Base-by-base conservation (phyloP, 2,113 vertebrate species). In the Nansenia antarctica region DNA sequence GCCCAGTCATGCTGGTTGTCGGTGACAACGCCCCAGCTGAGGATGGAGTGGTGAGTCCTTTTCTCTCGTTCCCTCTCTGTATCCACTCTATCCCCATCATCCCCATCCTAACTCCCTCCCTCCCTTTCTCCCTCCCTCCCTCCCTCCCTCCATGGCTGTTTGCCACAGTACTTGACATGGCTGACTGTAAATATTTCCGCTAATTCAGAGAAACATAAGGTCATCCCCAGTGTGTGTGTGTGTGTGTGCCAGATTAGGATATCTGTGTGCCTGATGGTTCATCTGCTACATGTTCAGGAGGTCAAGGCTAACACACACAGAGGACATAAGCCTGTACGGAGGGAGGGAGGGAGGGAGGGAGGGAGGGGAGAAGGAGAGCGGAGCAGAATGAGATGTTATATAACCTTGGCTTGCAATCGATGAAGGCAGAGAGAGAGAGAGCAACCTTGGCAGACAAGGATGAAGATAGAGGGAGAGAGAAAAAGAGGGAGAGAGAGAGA, bases 1-100 rank as follows among this genome's bases (percentile, higher is more conserved):
- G 96, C 86, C 95, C 96, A 0, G 96, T 93, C 83, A 98, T 99
- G 97, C 87, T 99, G 87, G 98, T 99, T 26, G 98, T 99, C 0
- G 97, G 98, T 63, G 98, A 99, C 84, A 98, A 98, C 0, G 94
- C 95, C 0, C 96, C 97, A 0, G 96, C 96, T 0, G 98, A 98
- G 82, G 97, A 99, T 15, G 94, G 97, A 26, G 98, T 99, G 95
- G 98, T 99, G 83, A 96, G 98, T 86, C 47, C 22, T 22, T 55
- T 9, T 61, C 58, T 18, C 14, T 29, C 30, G 3, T 12, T 26
- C 5, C 11, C 11, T 34, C 31, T 27, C 31, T 9, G 37, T 47
- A 12, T 54, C 31, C 1, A n/a, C 35, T 18, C 12, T 58, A 3
- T 58, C 12, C n/a, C 9, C 11, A 29, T 18, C 34, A 18, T 42